Conservation (phyloP, 2,113 vertebrate species). For the Trichechus manatus region DNA sequence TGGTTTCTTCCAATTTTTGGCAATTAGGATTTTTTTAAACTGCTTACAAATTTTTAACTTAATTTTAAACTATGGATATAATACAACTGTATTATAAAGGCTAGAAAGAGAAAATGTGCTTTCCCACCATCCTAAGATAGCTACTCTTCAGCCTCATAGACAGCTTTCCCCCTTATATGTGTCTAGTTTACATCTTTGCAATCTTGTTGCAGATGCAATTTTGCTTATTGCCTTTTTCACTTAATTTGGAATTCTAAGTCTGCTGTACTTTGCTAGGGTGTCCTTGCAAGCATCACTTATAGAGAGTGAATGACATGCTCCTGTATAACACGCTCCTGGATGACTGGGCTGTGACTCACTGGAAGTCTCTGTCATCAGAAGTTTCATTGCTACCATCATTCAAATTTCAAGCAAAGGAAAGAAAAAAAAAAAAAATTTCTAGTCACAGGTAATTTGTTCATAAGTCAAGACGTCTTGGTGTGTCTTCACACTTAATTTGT, state of each 20-base stretch:
- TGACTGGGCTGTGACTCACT: background rate
- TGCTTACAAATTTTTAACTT: background rate
- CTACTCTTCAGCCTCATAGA: accelerated
- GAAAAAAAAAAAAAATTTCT: background rate
- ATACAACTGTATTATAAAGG: accelerated
- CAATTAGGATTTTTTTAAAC: background rate
- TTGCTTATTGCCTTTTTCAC: background rate
- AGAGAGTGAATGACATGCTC: accelerated
- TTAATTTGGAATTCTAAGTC: background rate
- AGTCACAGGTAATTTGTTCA: no score
- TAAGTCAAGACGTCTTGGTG: background rate
- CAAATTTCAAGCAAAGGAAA: background rate
- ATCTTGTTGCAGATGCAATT: background rate
- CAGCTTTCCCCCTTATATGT: accelerated
- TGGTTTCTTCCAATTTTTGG: background rate
- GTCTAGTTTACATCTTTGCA: accelerated
- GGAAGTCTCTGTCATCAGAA: no score
- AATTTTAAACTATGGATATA: background rate
- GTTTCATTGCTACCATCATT: background rate
- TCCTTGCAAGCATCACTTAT: background rate
- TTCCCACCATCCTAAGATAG: accelerated
- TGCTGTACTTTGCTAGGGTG: accelerated
- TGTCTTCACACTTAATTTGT: background rate
- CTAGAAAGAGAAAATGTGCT: accelerated
- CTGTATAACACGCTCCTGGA: accelerated